Percentiles rank a stretch among this genome's conserved stretches.
Evolutionary conservation across 2,888 invertebrate species (phyloP).

Genomic region (Sphaerophoria rueppellii): DNA sequence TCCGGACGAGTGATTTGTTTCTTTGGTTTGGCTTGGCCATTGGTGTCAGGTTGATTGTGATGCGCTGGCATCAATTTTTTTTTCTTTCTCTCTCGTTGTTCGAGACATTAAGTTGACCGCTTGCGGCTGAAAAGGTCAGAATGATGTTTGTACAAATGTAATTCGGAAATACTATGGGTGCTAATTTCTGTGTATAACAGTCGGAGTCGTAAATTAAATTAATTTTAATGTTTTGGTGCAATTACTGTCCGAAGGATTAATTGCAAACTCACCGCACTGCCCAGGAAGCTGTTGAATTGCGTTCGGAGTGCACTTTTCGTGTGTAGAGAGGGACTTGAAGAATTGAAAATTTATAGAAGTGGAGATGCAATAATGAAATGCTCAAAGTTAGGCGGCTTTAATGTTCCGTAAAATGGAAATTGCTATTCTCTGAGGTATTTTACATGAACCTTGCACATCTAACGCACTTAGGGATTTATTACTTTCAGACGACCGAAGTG

Average conservation of each 20-base stretch:
- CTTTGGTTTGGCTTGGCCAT: slow-evolving; percentile 61
- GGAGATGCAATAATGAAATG: slow-evolving; percentile 13
- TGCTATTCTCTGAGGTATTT: slow-evolving; percentile 50
- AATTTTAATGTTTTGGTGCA: slow-evolving; percentile 71
- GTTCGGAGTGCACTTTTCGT: slow-evolving; percentile 35
- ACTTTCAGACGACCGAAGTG: slow-evolving; percentile 13
- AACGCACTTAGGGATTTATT: slow-evolving; percentile 50
- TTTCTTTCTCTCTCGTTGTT: slow-evolving; percentile 52
- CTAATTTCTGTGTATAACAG: slow-evolving; percentile 68
- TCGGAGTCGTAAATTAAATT: slow-evolving; percentile 70
- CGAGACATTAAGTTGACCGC: slow-evolving; percentile 72
- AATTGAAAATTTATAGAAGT: not conserved
- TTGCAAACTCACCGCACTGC: slow-evolving; percentile 39
- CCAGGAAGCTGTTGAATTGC: slow-evolving; percentile 1
- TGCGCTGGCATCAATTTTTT: slow-evolving; percentile 17
- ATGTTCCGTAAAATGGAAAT: slow-evolving; percentile 65
- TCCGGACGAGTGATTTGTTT: slow-evolving; percentile 66
- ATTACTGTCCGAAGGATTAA: slow-evolving; percentile 72
- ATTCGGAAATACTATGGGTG: slow-evolving; percentile 54
- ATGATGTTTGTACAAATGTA: not conserved
- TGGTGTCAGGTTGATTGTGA: slow-evolving; percentile 53
- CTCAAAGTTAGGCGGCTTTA: slow-evolving; percentile 47
- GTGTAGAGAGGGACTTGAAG: not conserved
- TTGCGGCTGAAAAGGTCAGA: slow-evolving; percentile 33
- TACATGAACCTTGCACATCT: slow-evolving; percentile 3